phyloP scores from a whole-genome alignment of 1,140 invertebrate genomes.

The Tetramorium parvispinum region DNA sequence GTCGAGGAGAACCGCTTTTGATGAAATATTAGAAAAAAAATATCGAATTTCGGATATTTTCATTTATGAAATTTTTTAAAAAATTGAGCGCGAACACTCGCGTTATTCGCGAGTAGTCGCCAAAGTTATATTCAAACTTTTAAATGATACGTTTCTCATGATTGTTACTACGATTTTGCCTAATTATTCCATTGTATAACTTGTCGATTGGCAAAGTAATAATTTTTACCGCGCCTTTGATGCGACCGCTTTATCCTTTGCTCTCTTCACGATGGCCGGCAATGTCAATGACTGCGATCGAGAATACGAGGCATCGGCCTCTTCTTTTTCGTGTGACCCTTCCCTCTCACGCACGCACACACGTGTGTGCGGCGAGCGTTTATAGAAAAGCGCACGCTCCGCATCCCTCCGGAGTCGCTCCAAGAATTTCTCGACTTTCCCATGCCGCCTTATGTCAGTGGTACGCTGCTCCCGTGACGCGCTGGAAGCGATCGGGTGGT shows the following conservation, averaged over 20 bases:
- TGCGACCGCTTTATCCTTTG: not conserved
- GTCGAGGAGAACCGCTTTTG: not conserved
- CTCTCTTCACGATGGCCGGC: not conserved
- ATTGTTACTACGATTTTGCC: not conserved
- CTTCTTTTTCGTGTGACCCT: not conserved
- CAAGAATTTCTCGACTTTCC: constrained; percentile 7
- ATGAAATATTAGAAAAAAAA: not conserved
- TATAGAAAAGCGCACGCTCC: constrained; percentile 68
- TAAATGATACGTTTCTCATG: not conserved
- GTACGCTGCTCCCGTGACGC: constrained; percentile 1
- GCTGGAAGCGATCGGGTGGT: constrained; percentile 12
- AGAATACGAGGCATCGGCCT: not conserved
- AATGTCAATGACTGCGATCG: constrained; percentile 7
- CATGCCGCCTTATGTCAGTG: constrained; percentile 37
- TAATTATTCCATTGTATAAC: not conserved
- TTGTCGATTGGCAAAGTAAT: not conserved
- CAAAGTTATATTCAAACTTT: not conserved
- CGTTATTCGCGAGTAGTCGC: not conserved
- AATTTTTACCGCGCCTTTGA: not conserved
- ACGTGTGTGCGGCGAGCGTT: constrained; percentile 39
- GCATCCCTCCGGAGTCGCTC: constrained; percentile 35
- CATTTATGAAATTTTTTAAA: not conserved
- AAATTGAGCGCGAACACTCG: not conserved
- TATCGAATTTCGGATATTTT: not conserved
- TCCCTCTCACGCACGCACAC: constrained; percentile 20